Evolutionary conservation across 1,140 invertebrate genomes (phyloP), one percentile per base, ranked within the genome.

Genomic region (Phthorimaea operculella): DNA sequence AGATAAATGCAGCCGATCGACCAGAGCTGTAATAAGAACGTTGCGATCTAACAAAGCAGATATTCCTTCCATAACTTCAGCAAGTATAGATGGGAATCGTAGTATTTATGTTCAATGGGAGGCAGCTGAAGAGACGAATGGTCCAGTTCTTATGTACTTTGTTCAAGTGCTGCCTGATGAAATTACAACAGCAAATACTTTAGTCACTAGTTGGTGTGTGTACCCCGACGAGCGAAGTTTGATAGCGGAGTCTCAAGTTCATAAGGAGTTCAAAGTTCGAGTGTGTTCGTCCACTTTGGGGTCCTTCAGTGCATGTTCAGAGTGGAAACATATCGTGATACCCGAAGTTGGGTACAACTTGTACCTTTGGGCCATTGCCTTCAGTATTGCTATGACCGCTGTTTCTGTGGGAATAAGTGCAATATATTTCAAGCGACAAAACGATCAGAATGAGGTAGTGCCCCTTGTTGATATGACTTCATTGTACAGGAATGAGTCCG

Each of bases 211-310:
- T 14, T 74, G 67, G 71, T 84, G 81, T 52, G 60, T 39, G 10
- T 39, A 39, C 36, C 36, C 69, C 6, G 70, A 75, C 34, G 48
- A 62, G 10, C 72, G 62, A 16, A 63, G 55, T 50, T 36, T 72
- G 9, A 44, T 59, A 4, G 54, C 74, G 6, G 66, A 67, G 54
- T 68, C 64, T 50, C 52, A 68, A 42, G 49, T 56, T 52, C 62
- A 66, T 4, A 53, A 62, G 15, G 76, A 67, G 53, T 82, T 82
- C 68, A 51, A 63, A 7, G 60, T 82, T 7, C 68, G 70, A 60
- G 49, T 84, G 21, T 84, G 81, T 58, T 55, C 68, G 12, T 72
- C 61, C 10, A 80, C 72, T 21, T 62, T 84, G 9, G 70, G 69
- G 33, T 73, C 70, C 21, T 60, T 60, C 57, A 76, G 66, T 51